These are phyloP conservation scores for Dendrolimus houi DNA, from an alignment of 2,888 invertebrate species.

Conservation along the genomic window DNA sequence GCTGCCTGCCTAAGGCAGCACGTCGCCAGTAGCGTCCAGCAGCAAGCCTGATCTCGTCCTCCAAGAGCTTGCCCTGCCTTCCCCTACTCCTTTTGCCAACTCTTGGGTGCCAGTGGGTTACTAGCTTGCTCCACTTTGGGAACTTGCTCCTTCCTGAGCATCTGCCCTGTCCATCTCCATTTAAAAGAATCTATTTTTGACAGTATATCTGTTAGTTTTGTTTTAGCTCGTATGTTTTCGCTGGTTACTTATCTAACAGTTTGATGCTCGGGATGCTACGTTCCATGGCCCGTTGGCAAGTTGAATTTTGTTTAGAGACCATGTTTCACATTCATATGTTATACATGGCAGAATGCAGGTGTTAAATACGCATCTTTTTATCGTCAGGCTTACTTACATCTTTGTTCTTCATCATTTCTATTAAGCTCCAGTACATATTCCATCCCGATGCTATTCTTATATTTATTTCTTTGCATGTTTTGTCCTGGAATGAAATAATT, in stretches of 20 bases:
- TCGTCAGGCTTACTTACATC: background rate
- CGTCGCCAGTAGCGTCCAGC: background rate
- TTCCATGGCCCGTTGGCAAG: too few species aligned
- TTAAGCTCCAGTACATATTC: background rate
- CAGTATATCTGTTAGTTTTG: conserved; percentile 8
- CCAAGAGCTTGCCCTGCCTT: background rate
- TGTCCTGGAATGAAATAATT: background rate
- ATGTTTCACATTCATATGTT: background rate
- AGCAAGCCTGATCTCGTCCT: background rate
- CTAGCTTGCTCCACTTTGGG: conserved; percentile 8
- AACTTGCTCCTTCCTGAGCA: conserved; percentile 5
- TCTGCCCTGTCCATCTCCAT: conserved; percentile 6
- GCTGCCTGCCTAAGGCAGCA: background rate
- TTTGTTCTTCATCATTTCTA: background rate
- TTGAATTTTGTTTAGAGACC: background rate
- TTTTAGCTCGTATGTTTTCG: conserved; percentile 6
- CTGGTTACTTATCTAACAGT: conserved; percentile 5
- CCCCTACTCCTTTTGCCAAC: conserved; percentile 6
- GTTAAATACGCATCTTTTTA: background rate
- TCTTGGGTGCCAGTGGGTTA: conserved; percentile 7
- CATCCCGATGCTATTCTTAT: background rate
- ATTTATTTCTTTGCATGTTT: background rate
- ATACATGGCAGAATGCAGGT: background rate
- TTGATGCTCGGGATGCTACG: conserved; percentile 1
- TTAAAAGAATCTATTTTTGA: conserved; percentile 6